Evolutionary conservation across 2,888 invertebrate genomes (phyloP).

Genomic region (Uropetala carovei): DNA sequence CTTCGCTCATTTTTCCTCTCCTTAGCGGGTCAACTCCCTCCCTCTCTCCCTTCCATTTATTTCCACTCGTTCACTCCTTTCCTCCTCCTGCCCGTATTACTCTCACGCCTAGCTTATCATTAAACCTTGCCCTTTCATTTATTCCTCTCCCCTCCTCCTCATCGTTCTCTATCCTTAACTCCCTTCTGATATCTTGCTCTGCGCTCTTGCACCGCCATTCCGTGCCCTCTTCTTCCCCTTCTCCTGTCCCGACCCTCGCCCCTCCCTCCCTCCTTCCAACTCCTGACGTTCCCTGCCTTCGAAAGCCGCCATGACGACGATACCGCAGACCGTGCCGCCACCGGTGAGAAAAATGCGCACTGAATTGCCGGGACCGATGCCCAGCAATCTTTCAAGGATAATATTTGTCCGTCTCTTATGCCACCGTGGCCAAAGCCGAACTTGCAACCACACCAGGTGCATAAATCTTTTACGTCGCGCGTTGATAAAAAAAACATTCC

Average conservation of each 20-base stretch:
- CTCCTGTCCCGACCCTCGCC: no score
- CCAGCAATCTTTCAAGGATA: constrained; percentile 60
- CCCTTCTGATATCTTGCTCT: constrained; percentile 6
- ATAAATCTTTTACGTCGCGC: constrained; percentile 40
- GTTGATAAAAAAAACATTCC: not conserved
- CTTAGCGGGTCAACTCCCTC: not conserved
- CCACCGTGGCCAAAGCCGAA: constrained; percentile 55
- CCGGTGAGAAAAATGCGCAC: constrained; percentile 62
- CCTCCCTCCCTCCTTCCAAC: not conserved
- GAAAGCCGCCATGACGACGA: constrained; percentile 31
- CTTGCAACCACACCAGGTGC: constrained; percentile 51
- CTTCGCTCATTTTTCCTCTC: constrained; percentile 41
- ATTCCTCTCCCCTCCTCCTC: not conserved
- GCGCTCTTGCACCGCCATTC: constrained; percentile 34
- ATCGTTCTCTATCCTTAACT: not conserved
- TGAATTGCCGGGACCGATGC: constrained; percentile 53
- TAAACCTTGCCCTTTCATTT: constrained; percentile 24
- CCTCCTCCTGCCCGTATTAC: not conserved
- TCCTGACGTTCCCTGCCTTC: not conserved
- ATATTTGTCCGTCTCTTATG: constrained; percentile 51
- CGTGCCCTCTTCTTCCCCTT: not conserved
- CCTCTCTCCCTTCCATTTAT: not conserved
- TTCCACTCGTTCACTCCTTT: not conserved
- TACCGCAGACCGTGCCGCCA: constrained; percentile 58
- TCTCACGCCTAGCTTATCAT: not conserved